phyloP scores from a whole-genome alignment of 1,140 invertebrate genomes.

The Drosophila chauvacae region DNA sequence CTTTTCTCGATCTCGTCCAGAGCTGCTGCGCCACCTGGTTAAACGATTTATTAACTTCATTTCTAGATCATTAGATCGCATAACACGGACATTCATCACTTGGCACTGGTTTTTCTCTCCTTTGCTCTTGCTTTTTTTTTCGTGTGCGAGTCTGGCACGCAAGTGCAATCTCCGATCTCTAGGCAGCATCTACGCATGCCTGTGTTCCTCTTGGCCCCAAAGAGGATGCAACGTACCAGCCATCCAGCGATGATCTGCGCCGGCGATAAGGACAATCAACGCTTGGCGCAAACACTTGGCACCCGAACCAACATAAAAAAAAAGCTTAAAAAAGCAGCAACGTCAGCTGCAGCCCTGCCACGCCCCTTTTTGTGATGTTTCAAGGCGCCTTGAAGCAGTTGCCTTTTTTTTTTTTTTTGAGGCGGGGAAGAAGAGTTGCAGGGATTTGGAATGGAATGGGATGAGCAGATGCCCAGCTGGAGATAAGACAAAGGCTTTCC shows the following conservation, averaged over 20 bases:
- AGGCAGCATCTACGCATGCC: slow-evolving; percentile 75
- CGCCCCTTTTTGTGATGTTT: slow-evolving; percentile 40
- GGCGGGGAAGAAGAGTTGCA: not conserved
- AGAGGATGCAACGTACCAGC: slow-evolving; percentile 11
- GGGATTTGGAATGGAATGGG: slow-evolving; percentile 8
- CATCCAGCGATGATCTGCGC: slow-evolving; percentile 41
- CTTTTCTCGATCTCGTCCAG: slow-evolving; percentile 10
- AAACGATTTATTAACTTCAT: slow-evolving; percentile 84
- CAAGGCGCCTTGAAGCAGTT: slow-evolving; percentile 59
- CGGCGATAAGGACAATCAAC: slow-evolving; percentile 76
- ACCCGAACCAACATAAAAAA: slow-evolving; percentile 39
- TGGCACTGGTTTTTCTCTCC: slow-evolving; percentile 46
- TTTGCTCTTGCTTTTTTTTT: slow-evolving; percentile 6
- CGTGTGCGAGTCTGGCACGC: slow-evolving; percentile 54
- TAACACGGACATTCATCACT: slow-evolving; percentile 84
- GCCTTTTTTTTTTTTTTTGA: slow-evolving; percentile 20
- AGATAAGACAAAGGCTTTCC: slow-evolving; percentile 59
- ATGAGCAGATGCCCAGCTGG: slow-evolving; percentile 51
- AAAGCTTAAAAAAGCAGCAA: slow-evolving; percentile 3
- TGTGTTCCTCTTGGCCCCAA: slow-evolving; percentile 14
- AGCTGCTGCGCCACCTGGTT: slow-evolving; percentile 68
- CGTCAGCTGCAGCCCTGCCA: slow-evolving; percentile 29
- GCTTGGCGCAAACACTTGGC: slow-evolving; percentile 81
- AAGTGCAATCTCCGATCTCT: slow-evolving; percentile 60
- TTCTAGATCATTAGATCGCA: slow-evolving; percentile 84